phyloP scores from a whole-genome alignment of 2,797 vertebrate genomes.

The Sebastes glaucus region DNA sequence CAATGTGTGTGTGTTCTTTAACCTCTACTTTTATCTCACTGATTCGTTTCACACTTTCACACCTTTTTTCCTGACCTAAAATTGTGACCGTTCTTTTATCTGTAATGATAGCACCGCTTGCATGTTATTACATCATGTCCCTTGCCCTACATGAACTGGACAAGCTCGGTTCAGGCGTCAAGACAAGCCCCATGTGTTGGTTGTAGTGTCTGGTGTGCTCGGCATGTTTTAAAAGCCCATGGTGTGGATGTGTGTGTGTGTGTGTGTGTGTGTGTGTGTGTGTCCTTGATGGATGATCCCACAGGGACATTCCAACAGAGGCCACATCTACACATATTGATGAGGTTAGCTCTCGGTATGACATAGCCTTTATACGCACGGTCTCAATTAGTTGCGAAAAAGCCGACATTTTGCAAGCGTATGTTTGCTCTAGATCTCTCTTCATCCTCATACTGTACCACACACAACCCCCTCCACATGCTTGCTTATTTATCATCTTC shows the following conservation, averaged over 20 bases:
- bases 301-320: constrained; percentile 39
- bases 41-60: constrained; percentile 22
- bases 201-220: background rate
- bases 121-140: constrained; percentile 52
- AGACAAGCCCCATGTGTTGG: background rate
- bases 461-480: constrained; percentile 25
- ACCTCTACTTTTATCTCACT: constrained; percentile 26
- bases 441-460: background rate
- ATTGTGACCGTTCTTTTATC: constrained; percentile 20
- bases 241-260: constrained; percentile 8
- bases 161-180: constrained; percentile 8
- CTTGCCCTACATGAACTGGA: background rate
- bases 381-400: constrained; percentile 44
- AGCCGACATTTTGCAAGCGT: background rate
- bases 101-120: constrained; percentile 20
- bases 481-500: constrained; percentile 65
- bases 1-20: background rate
- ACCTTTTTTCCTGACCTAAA: constrained; percentile 2
- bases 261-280: background rate
- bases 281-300: constrained; percentile 46
- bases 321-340: constrained; percentile 31
- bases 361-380: constrained; percentile 16
- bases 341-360: constrained; percentile 20
- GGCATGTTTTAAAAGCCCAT: constrained; percentile 9
- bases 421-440: constrained; percentile 6